Base-by-base conservation (phyloP, 1,140 invertebrate genomes). In the Pectinophora gossypiella region DNA sequence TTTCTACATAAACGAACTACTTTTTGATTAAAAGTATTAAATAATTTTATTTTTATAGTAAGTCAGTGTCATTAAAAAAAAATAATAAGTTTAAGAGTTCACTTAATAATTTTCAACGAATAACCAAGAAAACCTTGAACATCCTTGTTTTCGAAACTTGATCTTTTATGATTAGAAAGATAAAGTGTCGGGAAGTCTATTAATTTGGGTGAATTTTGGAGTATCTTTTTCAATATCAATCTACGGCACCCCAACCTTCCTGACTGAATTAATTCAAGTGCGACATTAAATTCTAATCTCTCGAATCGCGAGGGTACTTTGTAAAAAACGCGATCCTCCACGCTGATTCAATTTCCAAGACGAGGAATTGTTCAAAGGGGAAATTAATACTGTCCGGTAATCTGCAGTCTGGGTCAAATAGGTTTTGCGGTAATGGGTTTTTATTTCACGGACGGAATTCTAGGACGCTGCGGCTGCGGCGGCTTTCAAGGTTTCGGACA, bases 291-390 rank as follows among this genome's bases (percentile, higher is more conserved):
- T 48, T 54, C 20, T 54, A 48, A 54, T 54, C 45, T 54, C 18
- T 19, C 21, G 13, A 18, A 20, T 43, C 9, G 44, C 27, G 7
- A 38, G 43, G 47, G 43, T 32, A 54, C 18, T 54, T 36, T 36
- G 52, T 43, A 48, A 54, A 48, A 43, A 46, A 47, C 13, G 13
- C 35, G 22, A 48, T 48, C 46, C 22, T 48, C 46, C 35, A 1
- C 36, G 38, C 20, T 48, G 21, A 54, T 54, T 48, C 45, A 54
- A 54, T 54, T 54, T 54, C 51, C 38, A 54, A 54, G 46, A 48
- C 19, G 46, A 21, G 20, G 46, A 54, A 48, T 54, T 54, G 44
- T 48, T 18, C 19, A 20, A 12, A 42, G 43, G 12, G 42, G 42
- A 48, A 54, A 48, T 48, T 54, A 48, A 54, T 54, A 48, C 52